phyloP scores from a whole-genome alignment of 2,113 vertebrate species.

The Plestiodon gilberti region DNA sequence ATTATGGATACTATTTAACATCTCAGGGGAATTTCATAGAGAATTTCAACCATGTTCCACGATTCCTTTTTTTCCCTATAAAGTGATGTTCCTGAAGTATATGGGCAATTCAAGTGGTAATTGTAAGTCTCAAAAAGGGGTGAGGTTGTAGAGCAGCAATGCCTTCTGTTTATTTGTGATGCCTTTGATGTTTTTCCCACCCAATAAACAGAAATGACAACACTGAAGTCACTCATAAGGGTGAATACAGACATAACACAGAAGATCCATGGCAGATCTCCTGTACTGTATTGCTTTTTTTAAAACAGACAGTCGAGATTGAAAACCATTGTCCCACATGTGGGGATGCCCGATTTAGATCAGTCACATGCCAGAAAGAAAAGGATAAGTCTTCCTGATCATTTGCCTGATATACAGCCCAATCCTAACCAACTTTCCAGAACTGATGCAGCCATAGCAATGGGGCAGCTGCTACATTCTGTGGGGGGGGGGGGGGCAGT shows the following conservation, averaged over 20 bases:
- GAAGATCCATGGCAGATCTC: too few species aligned
- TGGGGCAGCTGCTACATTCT: too few species aligned
- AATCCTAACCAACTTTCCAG: too few species aligned
- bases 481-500: too few species aligned
- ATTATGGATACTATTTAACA: not conserved
- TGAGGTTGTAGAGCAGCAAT: not conserved
- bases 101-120: not conserved
- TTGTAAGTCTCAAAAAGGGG: not conserved
- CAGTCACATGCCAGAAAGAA: not conserved
- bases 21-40: not conserved
- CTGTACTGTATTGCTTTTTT: not conserved
- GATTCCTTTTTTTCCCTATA: not conserved
- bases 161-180: not conserved
- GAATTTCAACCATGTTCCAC: not conserved
- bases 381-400: not conserved
- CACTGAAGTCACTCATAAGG: too few species aligned
- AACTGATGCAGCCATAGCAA: too few species aligned
- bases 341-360: not conserved
- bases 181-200: not conserved
- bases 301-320: not conserved
- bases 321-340: not conserved
- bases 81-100: not conserved
- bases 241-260: too few species aligned
- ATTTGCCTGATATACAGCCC: not conserved
- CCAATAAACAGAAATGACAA: not conserved